Conservation (phyloP, 1,140 invertebrate genomes). For the Drosophila setifemur region DNA sequence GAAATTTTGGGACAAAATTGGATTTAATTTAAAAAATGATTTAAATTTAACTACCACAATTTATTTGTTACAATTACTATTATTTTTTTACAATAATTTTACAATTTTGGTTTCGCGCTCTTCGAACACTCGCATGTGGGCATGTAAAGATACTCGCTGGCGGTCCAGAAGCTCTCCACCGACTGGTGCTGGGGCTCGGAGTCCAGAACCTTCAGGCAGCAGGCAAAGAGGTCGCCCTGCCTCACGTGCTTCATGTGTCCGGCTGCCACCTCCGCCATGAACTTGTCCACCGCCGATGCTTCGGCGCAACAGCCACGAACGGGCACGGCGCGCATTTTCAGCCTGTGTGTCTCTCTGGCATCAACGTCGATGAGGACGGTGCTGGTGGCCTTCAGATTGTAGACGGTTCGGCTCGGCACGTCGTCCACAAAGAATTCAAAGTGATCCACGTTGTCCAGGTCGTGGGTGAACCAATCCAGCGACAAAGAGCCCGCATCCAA, state of each 20-base stretch:
- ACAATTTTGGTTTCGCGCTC: no score
- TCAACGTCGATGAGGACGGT: slow-evolving; percentile 55
- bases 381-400: slow-evolving; percentile 8
- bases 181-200: slow-evolving; percentile 1
- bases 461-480: slow-evolving; percentile 53
- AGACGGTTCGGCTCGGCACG: slow-evolving; percentile 20
- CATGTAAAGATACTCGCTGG: slow-evolving; percentile 57
- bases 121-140: no score
- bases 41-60: no score
- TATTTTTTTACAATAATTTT: no score
- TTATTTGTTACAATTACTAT: no score
- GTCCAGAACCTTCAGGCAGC: slow-evolving; percentile 9
- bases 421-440: slow-evolving; percentile 53
- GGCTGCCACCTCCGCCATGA: slow-evolving; percentile 43
- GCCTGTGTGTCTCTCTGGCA: slow-evolving; percentile 14
- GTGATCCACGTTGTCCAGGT: slow-evolving; percentile 38
- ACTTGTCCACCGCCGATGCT: slow-evolving; percentile 19
- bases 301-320: background rate
- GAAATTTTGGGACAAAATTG: no score
- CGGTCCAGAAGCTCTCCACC: slow-evolving; percentile 56
- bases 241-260: slow-evolving; percentile 20
- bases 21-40: no score
- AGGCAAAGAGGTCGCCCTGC: slow-evolving; percentile 31
- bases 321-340: slow-evolving; percentile 40
- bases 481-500: slow-evolving; percentile 30